phyloP scores from a whole-genome alignment of 1,140 invertebrate species.

The Belonocnema kinseyi region DNA sequence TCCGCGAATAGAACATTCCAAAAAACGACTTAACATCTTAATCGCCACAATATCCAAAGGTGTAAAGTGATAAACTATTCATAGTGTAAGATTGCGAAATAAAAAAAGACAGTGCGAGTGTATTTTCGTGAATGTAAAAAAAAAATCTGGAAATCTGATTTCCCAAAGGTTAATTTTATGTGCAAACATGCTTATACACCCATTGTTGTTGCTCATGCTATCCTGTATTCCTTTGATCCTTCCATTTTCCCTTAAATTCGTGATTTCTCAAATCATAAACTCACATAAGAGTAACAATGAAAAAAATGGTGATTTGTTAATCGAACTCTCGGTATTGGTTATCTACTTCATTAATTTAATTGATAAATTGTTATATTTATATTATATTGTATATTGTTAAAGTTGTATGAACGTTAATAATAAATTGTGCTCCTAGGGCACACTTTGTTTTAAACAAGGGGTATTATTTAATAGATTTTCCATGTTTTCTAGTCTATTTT shows the following conservation, averaged over 20 bases:
- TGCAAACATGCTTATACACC: not conserved
- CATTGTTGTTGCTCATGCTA: not conserved
- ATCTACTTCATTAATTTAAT: slow-evolving; percentile 71
- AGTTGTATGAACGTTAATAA: slow-evolving; percentile 75
- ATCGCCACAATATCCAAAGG: not conserved
- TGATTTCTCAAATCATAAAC: slow-evolving; percentile 40
- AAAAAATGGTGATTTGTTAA: slow-evolving; percentile 39
- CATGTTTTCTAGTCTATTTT: too few species aligned
- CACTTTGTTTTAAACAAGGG: slow-evolving; percentile 71
- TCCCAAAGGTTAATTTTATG: not conserved
- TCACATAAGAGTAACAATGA: slow-evolving; percentile 33
- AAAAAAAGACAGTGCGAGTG: slow-evolving; percentile 40
- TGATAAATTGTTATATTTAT: slow-evolving; percentile 72
- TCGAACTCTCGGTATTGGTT: slow-evolving; percentile 59
- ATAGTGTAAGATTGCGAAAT: slow-evolving; percentile 45
- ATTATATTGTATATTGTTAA: slow-evolving; percentile 77
- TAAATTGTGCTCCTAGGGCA: slow-evolving; percentile 73
- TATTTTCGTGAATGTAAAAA: slow-evolving; percentile 55
- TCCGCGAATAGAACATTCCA: not conserved
- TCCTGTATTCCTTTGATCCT: slow-evolving; percentile 34
- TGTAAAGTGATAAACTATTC: not conserved
- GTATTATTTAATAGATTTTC: too few species aligned
- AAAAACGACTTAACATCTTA: not conserved
- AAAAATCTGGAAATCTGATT: slow-evolving; percentile 50
- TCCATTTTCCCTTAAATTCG: slow-evolving; percentile 42